Evolutionary conservation across 2,113 vertebrate genomes (phyloP), one percentile per base, ranked within the genome.

Genomic region (Eleginops maclovinus): DNA sequence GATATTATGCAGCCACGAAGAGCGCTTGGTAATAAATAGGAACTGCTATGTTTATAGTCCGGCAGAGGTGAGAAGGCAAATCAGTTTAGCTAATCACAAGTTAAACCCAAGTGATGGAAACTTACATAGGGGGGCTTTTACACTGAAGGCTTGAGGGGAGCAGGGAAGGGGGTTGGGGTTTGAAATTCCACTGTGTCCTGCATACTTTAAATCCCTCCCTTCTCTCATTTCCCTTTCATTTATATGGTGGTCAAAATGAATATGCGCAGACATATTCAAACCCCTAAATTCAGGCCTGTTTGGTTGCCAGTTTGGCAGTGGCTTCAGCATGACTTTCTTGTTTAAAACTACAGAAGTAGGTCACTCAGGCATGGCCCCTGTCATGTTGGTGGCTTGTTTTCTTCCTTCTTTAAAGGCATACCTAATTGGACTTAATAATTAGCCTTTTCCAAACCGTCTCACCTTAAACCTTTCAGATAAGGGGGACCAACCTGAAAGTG

Each of bases 121-220:
- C 58, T 79, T 79, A 63, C 58, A 59, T 49, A 51, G 68, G 78
- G 59, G 84, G 81, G 53, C 66, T 75, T 75, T 88, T 88, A 87
- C 87, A 88, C 67, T 87, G 83, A 56, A 87, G 64, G 70, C 50
- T 85, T 41, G 71, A 78, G 73, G 75, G 71, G 71, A 73, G 65
- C 26, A 21, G 63, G 17, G 65, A 61, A 55, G 77, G 85, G 75
- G 75, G 83, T 56, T 67, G 82, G 82, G 82, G 72, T 67, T 75
- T 81, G 83, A 89, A 88, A 92, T 88, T 91, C 91, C 90, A 82
- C 76, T 81, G 85, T 88, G 88, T 67, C 78, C 67, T 84, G 79
- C 90, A 91, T 92, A 87, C 84, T 92, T 89, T 63, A 87, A 82
- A 83, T 72, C 84, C 77, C 81, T 82, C 82, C 88, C 77, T 24